Evolutionary conservation across 92 coral and sea anemone genomes (phyloP).

Genomic region (Parazoanthus swiftii): DNA sequence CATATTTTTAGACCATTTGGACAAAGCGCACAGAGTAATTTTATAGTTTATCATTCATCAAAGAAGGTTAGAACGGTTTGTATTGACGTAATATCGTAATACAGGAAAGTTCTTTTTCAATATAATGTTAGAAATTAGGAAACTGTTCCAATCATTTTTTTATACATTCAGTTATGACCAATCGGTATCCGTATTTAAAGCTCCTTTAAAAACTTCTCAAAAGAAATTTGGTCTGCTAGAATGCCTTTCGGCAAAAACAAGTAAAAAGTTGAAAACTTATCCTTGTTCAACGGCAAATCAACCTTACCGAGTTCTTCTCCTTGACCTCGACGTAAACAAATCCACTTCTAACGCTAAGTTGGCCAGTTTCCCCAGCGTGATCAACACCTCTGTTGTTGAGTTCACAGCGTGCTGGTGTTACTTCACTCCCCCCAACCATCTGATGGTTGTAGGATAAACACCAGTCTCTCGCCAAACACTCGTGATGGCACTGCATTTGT

Average conservation of each 20-base stretch:
- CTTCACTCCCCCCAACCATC: neutral
- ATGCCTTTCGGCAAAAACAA: neutral
- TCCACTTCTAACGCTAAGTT: conserved; percentile 1
- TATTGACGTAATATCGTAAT: too few species aligned
- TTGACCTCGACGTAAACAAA: conserved; percentile 14
- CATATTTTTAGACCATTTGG: too few species aligned
- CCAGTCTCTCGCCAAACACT: conserved; percentile 23
- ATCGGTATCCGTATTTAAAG: too few species aligned
- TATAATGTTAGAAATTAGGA: too few species aligned
- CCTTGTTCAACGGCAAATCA: neutral
- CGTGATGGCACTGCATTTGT: conserved; percentile 27
- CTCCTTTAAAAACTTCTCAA: neutral
- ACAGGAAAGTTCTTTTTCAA: too few species aligned
- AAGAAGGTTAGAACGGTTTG: too few species aligned
- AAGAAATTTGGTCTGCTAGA: neutral
- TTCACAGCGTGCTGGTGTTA: neutral
- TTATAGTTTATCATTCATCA: too few species aligned
- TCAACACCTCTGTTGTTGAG: conserved; percentile 13
- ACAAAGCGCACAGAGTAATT: too few species aligned
- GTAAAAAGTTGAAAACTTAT: neutral
- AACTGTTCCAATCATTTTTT: too few species aligned
- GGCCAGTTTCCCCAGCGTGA: neutral
- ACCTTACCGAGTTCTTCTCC: conserved; percentile 7
- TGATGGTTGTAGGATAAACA: conserved; percentile 16
- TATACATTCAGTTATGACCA: too few species aligned